Evolutionary conservation across 2,888 invertebrate species (phyloP), one percentile per base, ranked within the genome.

Genomic region (Ceramica pisi): DNA sequence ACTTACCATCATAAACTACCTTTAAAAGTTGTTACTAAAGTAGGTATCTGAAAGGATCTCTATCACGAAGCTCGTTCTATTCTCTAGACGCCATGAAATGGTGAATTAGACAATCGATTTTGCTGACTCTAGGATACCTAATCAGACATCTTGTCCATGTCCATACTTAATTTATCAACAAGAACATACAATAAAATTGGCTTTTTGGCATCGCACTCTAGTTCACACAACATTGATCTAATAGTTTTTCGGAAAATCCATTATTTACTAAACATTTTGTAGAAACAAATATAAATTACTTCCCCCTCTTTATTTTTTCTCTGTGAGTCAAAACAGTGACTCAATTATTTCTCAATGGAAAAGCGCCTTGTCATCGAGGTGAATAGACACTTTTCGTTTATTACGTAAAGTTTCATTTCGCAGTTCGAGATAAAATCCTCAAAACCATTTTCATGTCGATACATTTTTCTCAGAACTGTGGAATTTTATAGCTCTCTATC

Each of bases 241-340:
- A 76, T 50, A 4, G 41, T 38, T 77, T 67, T 63, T 23, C n/a
- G 9, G 77, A 60, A 77, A 62, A 63, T 19, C n/a, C 23, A 26
- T 71, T 77, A 71, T 60, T 44, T 55, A 44, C 31, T 31, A 31
- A 31, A 53, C 16, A 23, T 46, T 64, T 71, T 64, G 64, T 64
- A 19, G 60, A 61, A 78, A 44, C 35, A 35, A 50, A 64, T 41
- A 71, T 67, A 62, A 21, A 75, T 71, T 35, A 19, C 51, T 50
- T 14, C 67, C 56, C 10, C 21, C 41, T 21, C 61, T 73, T 62
- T 56, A 66, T 60, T 69, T 10, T 55, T 55, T 19, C n/a, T 26
- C 10, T 23, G 35, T 69, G 68, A 80, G 68, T 67, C 80, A 71
- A 63, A 80, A 76, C 59, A 60, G 63, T 80, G 79, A 80, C 46